These are phyloP conservation scores for Synergus itoensis DNA, from an alignment of 2,888 invertebrate genomes.

Conservation along the genomic window DNA sequence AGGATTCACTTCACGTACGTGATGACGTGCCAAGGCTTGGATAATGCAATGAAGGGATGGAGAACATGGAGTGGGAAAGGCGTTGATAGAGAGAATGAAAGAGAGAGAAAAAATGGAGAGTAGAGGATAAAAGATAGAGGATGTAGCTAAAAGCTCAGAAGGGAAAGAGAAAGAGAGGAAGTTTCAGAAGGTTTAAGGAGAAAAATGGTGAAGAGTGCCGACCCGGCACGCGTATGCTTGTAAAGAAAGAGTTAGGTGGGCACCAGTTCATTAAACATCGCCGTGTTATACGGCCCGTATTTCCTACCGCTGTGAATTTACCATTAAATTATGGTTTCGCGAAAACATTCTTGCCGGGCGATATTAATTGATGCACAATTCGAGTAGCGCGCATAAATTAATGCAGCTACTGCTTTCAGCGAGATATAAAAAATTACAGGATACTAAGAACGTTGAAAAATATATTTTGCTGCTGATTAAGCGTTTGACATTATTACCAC, in stretches of 20 bases:
- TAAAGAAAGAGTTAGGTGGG: conserved; percentile 10
- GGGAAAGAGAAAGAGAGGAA: conserved; percentile 39
- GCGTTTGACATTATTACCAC: conserved; percentile 6
- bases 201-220: not conserved
- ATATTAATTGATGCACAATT: not conserved
- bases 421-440: too few species aligned
- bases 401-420: not conserved
- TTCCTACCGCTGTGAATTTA: not conserved
- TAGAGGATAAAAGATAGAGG: not conserved
- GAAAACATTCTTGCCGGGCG: not conserved
- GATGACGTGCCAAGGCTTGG: conserved; percentile 36
- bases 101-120: conserved; percentile 1
- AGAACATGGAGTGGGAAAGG: conserved; percentile 44
- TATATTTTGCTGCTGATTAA: not conserved
- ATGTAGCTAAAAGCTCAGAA: not conserved
- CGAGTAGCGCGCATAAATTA: not conserved
- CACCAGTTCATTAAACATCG: conserved; percentile 5
- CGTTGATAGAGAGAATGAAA: conserved; percentile 43
- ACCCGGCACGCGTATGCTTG: conserved; percentile 9
- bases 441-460: not conserved
- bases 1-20: conserved; percentile 39
- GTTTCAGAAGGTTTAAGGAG: conserved; percentile 19
- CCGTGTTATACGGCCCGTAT: not conserved
- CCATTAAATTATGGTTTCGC: conserved; percentile 6
- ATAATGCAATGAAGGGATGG: conserved; percentile 33